phyloP scores from a whole-genome alignment of 2,888 invertebrate species.

The Drosophila ustulata region DNA sequence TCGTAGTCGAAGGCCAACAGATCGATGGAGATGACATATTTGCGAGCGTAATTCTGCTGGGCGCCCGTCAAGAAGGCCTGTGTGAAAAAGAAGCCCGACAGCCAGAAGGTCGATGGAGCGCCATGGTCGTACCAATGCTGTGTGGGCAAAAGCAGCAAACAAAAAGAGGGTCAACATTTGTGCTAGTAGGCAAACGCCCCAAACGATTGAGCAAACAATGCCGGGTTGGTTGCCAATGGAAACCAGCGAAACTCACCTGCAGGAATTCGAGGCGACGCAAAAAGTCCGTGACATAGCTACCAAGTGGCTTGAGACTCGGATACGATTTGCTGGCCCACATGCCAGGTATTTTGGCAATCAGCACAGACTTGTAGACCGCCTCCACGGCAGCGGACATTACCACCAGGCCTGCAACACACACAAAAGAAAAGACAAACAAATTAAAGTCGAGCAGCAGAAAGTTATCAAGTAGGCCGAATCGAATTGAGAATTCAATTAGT shows the following conservation, averaged over 20 bases:
- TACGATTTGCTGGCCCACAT: conserved; percentile 95
- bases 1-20: conserved; percentile 92
- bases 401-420: conserved; percentile 89
- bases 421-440: background rate
- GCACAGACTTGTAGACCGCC: conserved; percentile 92
- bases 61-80: conserved; percentile 97
- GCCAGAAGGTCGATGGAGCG: conserved; percentile 94
- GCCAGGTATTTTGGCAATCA: conserved; percentile 92
- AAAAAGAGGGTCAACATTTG: conserved; percentile 32
- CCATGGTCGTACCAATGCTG: conserved; percentile 91
- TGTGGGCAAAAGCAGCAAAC: background rate
- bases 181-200: background rate
- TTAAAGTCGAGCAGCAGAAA: background rate
- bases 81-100: conserved; percentile 97
- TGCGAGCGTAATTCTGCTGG: conserved; percentile 96
- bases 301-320: conserved; percentile 95
- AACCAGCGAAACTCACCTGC: conserved; percentile 87
- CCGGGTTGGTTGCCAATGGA: conserved; percentile 21
- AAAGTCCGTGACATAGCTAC: conserved; percentile 94
- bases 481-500: conserved; percentile 35
- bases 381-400: conserved; percentile 95
- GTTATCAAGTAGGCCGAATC: conserved; percentile 40
- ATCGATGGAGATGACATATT: conserved; percentile 96
- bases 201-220: conserved; percentile 33
- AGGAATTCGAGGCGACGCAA: conserved; percentile 93